Percentiles rank a stretch among this genome's conserved stretches.
Conservation (phyloP, 1,140 invertebrate species). For the Holcopasites calliopsidis region DNA sequence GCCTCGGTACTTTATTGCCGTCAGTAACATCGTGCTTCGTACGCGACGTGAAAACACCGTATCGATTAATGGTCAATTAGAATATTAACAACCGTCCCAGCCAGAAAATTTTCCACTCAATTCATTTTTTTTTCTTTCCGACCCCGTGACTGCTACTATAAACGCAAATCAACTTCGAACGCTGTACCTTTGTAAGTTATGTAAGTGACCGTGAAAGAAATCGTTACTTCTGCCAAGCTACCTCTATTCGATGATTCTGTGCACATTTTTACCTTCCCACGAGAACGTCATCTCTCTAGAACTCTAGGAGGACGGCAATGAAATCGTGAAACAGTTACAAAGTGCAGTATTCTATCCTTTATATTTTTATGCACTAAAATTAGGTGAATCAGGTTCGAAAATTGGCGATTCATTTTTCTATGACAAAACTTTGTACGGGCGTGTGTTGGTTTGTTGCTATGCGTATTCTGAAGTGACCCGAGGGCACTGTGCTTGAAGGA, state of each 20-base stretch:
- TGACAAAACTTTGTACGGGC: not conserved
- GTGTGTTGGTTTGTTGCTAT: too few species aligned
- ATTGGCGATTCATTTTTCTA: not conserved
- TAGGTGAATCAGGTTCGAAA: too few species aligned
- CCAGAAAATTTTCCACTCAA: not conserved
- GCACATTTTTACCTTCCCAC: constrained; percentile 23
- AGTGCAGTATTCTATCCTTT: too few species aligned
- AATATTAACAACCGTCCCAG: not conserved
- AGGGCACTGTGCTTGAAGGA: not conserved
- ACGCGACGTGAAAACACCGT: not conserved
- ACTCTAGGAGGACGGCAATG: too few species aligned
- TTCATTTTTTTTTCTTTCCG: not conserved
- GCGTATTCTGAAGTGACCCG: not conserved
- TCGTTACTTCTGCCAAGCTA: not conserved
- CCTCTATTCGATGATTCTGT: too few species aligned
- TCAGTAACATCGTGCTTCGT: not conserved
- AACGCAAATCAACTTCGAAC: too few species aligned
- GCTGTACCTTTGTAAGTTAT: not conserved
- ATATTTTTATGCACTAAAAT: too few species aligned
- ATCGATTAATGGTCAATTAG: not conserved
- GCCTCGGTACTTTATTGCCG: not conserved
- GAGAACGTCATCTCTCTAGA: not conserved
- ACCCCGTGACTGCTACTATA: too few species aligned
- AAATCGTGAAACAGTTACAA: too few species aligned
- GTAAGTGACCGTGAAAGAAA: not conserved